phyloP scores from a whole-genome alignment of 2,113 vertebrate genomes.

The Pseudonaja textilis region DNA sequence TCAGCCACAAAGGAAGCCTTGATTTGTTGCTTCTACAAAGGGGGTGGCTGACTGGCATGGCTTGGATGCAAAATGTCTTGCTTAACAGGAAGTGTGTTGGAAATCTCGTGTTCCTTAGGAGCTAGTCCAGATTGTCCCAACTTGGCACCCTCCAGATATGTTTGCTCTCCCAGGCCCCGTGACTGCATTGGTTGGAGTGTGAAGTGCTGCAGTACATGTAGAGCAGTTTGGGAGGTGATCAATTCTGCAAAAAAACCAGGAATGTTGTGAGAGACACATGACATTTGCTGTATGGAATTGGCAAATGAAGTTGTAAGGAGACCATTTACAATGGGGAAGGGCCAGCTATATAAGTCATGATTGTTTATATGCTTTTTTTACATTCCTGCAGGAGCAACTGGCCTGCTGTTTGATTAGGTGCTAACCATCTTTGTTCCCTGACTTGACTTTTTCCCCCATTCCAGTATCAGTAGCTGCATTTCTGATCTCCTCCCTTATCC shows the following conservation, averaged over 20 bases:
- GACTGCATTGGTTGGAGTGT: neutral
- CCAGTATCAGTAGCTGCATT: neutral
- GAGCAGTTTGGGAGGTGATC: neutral
- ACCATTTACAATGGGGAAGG: neutral
- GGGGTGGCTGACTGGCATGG: neutral
- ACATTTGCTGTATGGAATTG: neutral
- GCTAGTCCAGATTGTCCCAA: neutral
- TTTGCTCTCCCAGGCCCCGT: neutral
- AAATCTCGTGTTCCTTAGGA: neutral
- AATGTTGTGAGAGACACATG: neutral
- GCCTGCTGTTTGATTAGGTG: neutral
- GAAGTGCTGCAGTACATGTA: neutral
- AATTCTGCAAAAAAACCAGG: neutral
- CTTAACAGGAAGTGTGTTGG: neutral
- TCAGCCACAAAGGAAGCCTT: slow-evolving; percentile 16
- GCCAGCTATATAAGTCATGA: neutral
- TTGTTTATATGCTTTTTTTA: neutral
- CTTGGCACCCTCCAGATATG: neutral
- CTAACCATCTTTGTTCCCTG: neutral
- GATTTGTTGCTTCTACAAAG: neutral
- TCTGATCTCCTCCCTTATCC: slow-evolving; percentile 5
- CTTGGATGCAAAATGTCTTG: slow-evolving; percentile 7
- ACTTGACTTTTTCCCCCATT: neutral
- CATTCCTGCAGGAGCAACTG: neutral
- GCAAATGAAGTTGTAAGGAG: neutral